Percentiles rank a stretch among this genome's conserved stretches.
Conservation (phyloP, 2,113 vertebrate species). For the Neoarius graeffei region DNA sequence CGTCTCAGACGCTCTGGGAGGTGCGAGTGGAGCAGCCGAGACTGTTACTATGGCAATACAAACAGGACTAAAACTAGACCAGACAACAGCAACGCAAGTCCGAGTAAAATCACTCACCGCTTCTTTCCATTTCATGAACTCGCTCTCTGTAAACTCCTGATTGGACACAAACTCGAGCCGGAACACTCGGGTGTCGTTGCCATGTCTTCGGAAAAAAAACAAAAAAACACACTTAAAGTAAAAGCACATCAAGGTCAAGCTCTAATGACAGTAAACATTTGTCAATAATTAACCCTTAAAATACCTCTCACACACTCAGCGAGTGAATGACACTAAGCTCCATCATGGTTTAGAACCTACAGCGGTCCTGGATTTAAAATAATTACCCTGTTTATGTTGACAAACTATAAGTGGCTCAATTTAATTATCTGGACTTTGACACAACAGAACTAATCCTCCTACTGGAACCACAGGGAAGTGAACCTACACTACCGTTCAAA, state of each 20-base stretch:
- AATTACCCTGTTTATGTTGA: too few relatives aligned
- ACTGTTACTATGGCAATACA: not conserved
- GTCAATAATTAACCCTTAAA: not conserved
- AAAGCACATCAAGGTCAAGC: not conserved
- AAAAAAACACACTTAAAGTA: not conserved
- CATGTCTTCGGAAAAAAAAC: conserved; percentile 78
- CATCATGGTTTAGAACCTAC: not conserved
- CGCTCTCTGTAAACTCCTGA: conserved; percentile 96
- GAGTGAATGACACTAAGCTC: too few relatives aligned
- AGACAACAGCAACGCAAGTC: not conserved
- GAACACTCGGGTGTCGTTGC: conserved; percentile 92
- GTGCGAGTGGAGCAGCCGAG: not conserved
- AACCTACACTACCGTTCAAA: too few relatives aligned
- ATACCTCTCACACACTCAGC: not conserved
- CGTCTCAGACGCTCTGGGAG: not conserved
- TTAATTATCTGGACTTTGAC: too few relatives aligned
- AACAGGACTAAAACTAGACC: not conserved
- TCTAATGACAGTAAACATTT: not conserved
- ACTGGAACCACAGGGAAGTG: too few relatives aligned
- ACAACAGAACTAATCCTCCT: too few relatives aligned
- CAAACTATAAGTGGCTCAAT: not conserved
- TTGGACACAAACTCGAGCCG: conserved; percentile 98
- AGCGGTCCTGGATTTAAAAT: not conserved
- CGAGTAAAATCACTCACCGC: conserved; percentile 80
- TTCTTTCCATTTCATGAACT: conserved; percentile 99